These are phyloP conservation scores for Apocrypta bakeri DNA, from an alignment of 1,140 invertebrate genomes.

Conservation along the genomic window DNA sequence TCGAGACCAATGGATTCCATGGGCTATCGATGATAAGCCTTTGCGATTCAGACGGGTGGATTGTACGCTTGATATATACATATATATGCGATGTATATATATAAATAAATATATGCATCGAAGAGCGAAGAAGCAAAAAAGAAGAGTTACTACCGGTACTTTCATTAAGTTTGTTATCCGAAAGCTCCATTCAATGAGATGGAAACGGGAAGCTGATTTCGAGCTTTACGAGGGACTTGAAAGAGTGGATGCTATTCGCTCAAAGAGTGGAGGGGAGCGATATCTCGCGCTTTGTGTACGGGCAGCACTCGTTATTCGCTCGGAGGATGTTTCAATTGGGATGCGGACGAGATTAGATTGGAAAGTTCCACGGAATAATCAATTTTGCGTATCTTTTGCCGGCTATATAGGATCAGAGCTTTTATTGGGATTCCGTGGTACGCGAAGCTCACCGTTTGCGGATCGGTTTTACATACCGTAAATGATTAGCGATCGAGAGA, in stretches of 20 bases:
- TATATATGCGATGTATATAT: too few species aligned
- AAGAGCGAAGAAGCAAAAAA: neutral
- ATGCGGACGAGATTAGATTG: neutral
- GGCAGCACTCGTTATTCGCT: neutral
- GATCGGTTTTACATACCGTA: neutral
- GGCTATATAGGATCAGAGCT: neutral
- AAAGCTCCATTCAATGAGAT: constrained; percentile 8
- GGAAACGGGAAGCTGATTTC: neutral
- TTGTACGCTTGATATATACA: too few species aligned
- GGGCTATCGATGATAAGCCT: neutral
- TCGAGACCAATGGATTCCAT: neutral
- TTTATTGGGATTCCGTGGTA: neutral
- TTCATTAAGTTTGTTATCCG: constrained; percentile 14
- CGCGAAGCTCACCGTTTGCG: neutral
- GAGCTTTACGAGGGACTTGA: neutral
- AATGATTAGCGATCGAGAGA: neutral
- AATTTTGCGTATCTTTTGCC: neutral
- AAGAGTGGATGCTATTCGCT: neutral
- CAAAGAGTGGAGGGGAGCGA: neutral
- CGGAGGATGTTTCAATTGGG: neutral
- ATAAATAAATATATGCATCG: too few species aligned
- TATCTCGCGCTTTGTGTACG: constrained; percentile 2
- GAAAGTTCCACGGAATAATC: neutral
- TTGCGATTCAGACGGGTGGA: neutral
- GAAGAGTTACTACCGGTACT: neutral